Percentiles rank a stretch among this genome's conserved stretches.
Conservation (phyloP, 2,888 invertebrate species). For the Athalia circularis region DNA sequence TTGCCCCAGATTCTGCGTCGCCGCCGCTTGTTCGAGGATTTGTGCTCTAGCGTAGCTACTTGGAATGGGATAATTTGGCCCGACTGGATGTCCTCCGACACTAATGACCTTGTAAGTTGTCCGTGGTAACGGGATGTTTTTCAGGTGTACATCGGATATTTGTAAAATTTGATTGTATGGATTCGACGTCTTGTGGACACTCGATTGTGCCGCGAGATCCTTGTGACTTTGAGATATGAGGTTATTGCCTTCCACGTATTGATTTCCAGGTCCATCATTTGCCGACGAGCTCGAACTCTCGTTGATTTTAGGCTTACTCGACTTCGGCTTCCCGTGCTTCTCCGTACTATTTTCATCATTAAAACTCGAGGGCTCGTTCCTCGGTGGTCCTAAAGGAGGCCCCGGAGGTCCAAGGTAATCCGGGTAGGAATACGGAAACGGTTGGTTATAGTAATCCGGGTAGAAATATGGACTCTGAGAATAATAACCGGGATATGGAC, state of each 20-base stretch:
- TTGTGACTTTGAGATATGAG: slow-evolving; percentile 62
- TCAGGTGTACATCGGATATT: slow-evolving; percentile 54
- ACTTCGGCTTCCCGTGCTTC: slow-evolving; percentile 54
- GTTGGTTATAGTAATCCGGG: slow-evolving; percentile 64
- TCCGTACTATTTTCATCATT: slow-evolving; percentile 40
- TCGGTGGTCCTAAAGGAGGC: slow-evolving; percentile 15
- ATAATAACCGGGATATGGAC: slow-evolving; percentile 64
- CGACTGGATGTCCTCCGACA: slow-evolving; percentile 62
- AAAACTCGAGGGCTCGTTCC: slow-evolving; percentile 45
- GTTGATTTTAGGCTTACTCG: slow-evolving; percentile 55
- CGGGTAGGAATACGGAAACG: slow-evolving; percentile 52
- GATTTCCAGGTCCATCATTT: slow-evolving; percentile 46
- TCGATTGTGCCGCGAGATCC: slow-evolving; percentile 66
- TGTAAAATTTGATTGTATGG: slow-evolving; percentile 63
- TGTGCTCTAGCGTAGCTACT: slow-evolving; percentile 60
- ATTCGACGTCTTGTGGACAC: slow-evolving; percentile 60
- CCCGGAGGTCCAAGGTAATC: slow-evolving; percentile 38
- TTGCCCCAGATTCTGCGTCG: slow-evolving; percentile 63
- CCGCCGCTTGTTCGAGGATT: slow-evolving; percentile 64
- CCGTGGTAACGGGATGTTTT: slow-evolving; percentile 52
- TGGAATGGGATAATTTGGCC: slow-evolving; percentile 61
- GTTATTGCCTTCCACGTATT: slow-evolving; percentile 67
- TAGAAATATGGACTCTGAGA: slow-evolving; percentile 64
- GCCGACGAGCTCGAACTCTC: slow-evolving; percentile 50
- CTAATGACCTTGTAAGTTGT: slow-evolving; percentile 65